A percentile compares a stretch with the other conserved stretches of the same genome.
phyloP scores from a whole-genome alignment of 2,888 invertebrate species.

The Muscina levida region DNA sequence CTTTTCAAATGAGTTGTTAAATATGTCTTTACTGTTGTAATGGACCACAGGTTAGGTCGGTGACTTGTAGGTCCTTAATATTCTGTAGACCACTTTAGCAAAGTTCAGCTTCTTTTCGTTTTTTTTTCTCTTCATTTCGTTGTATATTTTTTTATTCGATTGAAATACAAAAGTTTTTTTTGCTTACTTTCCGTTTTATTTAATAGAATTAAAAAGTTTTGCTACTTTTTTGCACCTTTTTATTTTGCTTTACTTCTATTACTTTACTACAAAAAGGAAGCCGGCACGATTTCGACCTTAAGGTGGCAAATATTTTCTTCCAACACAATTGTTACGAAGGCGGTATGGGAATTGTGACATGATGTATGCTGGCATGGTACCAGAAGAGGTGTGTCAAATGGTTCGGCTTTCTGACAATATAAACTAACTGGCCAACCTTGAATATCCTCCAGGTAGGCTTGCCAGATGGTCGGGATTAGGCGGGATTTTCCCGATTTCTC shows the following conservation, averaged over 20 bases:
- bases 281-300: constrained; percentile 74
- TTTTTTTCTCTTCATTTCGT: no score
- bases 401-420: no score
- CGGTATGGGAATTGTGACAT: background rate
- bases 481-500: no score
- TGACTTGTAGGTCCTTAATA: constrained; percentile 47
- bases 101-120: constrained; percentile 62
- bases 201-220: constrained; percentile 77
- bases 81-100: constrained; percentile 52
- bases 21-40: no score
- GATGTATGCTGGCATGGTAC: no score
- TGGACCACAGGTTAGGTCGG: constrained; percentile 25
- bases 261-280: constrained; percentile 44
- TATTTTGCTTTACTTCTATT: constrained; percentile 59
- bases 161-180: constrained; percentile 46
- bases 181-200: constrained; percentile 68
- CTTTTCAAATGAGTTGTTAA: no score
- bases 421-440: no score
- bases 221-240: constrained; percentile 70
- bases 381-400: no score
- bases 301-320: constrained; percentile 72
- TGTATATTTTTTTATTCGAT: no score
- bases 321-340: background rate
- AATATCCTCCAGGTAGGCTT: no score
- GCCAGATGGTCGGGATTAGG: no score